Conservation (phyloP, 2,888 invertebrate species). For the Ecliptopera silaceata region DNA sequence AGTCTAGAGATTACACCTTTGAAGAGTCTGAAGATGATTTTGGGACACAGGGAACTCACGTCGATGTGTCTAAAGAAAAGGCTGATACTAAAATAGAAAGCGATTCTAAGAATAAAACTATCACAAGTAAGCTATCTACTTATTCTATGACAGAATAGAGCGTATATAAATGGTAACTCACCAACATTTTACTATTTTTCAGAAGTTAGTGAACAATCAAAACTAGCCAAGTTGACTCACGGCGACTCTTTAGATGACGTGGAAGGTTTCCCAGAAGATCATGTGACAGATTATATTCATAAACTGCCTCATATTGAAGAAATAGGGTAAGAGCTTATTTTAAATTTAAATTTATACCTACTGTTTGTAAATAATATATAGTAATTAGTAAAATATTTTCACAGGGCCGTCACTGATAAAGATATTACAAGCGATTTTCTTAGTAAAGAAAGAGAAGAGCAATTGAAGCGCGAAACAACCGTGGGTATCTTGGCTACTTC, state of each 20-base stretch:
- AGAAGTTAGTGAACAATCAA: constrained; percentile 53
- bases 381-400: constrained; percentile 28
- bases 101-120: constrained; percentile 52
- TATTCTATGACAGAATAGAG: background rate
- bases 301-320: constrained; percentile 77
- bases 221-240: constrained; percentile 65
- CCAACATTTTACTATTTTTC: background rate
- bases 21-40: constrained; percentile 81
- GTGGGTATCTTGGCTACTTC: constrained; percentile 21
- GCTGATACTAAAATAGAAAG: constrained; percentile 56
- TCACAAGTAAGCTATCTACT: constrained; percentile 40
- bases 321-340: constrained; percentile 58
- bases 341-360: too few species aligned
- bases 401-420: constrained; percentile 56
- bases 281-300: constrained; percentile 72
- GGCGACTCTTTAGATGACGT: constrained; percentile 80
- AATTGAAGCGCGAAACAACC: constrained; percentile 60
- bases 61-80: constrained; percentile 63
- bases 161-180: background rate
- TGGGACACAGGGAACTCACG: constrained; percentile 71
- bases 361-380: too few species aligned
- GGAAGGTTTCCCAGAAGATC: constrained; percentile 79
- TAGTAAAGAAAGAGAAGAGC: constrained; percentile 66
- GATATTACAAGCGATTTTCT: constrained; percentile 62
- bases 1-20: constrained; percentile 79